These are phyloP conservation scores for Bedellia somnulentella DNA, from an alignment of 2,888 invertebrate genomes.

Conservation along the genomic window DNA sequence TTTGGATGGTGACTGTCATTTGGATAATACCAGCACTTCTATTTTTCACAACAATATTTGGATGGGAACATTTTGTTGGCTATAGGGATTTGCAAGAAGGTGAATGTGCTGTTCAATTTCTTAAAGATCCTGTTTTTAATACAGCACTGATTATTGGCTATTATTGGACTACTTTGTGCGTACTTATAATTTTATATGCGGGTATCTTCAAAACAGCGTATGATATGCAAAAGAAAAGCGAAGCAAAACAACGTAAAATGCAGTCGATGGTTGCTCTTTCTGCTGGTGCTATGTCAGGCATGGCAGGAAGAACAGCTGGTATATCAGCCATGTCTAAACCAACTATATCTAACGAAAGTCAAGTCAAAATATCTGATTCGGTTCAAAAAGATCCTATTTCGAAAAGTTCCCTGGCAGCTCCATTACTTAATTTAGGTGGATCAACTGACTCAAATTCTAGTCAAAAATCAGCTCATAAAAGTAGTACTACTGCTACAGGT, in stretches of 20 bases:
- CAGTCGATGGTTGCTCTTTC: slow-evolving; percentile 91
- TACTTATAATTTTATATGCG: slow-evolving; percentile 93
- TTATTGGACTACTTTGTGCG: slow-evolving; percentile 96
- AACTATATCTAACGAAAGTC: slow-evolving; percentile 71
- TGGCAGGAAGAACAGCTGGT: slow-evolving; percentile 86
- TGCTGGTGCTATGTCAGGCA: slow-evolving; percentile 87
- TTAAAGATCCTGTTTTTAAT: slow-evolving; percentile 96
- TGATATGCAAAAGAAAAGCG: slow-evolving; percentile 95
- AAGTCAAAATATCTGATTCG: slow-evolving; percentile 56
- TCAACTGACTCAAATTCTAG: slow-evolving; percentile 64
- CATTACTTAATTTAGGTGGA: slow-evolving; percentile 36
- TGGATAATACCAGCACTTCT: slow-evolving; percentile 96
- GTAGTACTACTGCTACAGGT: slow-evolving; percentile 58
- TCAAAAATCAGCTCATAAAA: slow-evolving; percentile 63
- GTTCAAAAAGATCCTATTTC: slow-evolving; percentile 38
- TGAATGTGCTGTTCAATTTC: slow-evolving; percentile 94
- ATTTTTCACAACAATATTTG: slow-evolving; percentile 97
- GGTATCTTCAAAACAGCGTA: slow-evolving; percentile 97
- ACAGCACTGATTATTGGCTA: slow-evolving; percentile 95
- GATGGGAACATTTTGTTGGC: slow-evolving; percentile 98
- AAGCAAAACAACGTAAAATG: slow-evolving; percentile 94
- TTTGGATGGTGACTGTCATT: slow-evolving; percentile 94
- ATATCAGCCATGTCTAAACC: slow-evolving; percentile 83
- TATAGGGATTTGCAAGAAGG: slow-evolving; percentile 84
- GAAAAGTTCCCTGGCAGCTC: slow-evolving; percentile 39